Conservation (phyloP, 2,888 invertebrate species). For the Craniophora ligustri region DNA sequence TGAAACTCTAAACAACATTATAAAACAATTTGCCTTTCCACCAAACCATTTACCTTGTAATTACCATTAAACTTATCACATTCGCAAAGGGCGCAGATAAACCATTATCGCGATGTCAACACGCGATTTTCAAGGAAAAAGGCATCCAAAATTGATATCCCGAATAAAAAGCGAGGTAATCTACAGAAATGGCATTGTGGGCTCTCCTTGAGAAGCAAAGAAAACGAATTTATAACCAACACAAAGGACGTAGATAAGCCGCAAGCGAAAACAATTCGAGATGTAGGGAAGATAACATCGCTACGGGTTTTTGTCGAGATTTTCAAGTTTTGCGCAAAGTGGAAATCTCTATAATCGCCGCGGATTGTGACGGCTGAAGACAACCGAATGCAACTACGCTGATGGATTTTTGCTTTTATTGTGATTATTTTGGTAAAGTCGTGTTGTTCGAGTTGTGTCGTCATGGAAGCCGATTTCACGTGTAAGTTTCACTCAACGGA, state of each 20-base stretch:
- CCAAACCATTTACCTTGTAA: slow-evolving; percentile 41
- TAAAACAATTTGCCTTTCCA: slow-evolving; percentile 30
- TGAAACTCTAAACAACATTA: slow-evolving; percentile 13
- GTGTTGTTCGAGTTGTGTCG: slow-evolving; percentile 12
- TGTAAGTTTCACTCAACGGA: neutral
- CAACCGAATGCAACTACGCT: slow-evolving; percentile 53
- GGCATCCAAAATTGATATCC: slow-evolving; percentile 59
- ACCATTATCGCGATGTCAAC: slow-evolving; percentile 53
- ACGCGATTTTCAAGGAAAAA: slow-evolving; percentile 46
- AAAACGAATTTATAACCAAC: slow-evolving; percentile 67
- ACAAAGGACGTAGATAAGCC: slow-evolving; percentile 68
- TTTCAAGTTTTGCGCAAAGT: slow-evolving; percentile 56
- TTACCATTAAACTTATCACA: slow-evolving; percentile 49
- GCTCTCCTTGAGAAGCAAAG: slow-evolving; percentile 56
- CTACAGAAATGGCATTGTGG: slow-evolving; percentile 55
- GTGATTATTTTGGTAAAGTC: slow-evolving; percentile 52
- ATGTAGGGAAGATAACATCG: slow-evolving; percentile 60
- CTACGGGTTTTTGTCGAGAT: slow-evolving; percentile 60
- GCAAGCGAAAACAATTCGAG: slow-evolving; percentile 67
- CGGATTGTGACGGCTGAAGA: slow-evolving; percentile 54
- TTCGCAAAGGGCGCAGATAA: slow-evolving; percentile 28
- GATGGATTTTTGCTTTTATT: slow-evolving; percentile 57
- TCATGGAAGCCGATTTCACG: slow-evolving; percentile 16
- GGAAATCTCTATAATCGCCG: slow-evolving; percentile 61
- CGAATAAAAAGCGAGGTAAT: slow-evolving; percentile 57